Percentiles rank a stretch among this genome's conserved stretches.
These are phyloP conservation scores for Hypotaenidia philippensis DNA, from an alignment of 2,797 vertebrate species.

Conservation along the genomic window DNA sequence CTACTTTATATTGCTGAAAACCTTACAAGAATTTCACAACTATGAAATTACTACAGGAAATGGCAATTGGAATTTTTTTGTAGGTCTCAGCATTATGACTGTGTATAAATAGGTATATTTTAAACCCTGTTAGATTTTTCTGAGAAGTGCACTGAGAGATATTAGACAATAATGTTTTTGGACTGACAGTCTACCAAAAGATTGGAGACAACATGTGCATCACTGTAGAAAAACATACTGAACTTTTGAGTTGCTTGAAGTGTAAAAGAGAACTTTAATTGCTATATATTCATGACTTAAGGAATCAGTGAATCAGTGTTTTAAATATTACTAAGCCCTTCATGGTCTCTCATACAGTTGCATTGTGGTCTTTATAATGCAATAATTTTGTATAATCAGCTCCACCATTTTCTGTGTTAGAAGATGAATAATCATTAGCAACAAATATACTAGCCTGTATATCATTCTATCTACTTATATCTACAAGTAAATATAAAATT, in stretches of 20 bases:
- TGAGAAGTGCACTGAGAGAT: not conserved
- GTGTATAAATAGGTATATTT: not conserved
- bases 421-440: not conserved
- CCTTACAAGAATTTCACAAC: not conserved
- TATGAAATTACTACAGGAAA: not conserved
- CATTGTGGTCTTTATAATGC: not conserved
- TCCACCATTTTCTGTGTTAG: not conserved
- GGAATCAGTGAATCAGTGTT: not conserved
- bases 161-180: not conserved
- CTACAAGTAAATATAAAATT: not conserved
- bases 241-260: not conserved
- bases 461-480: not conserved
- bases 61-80: not conserved
- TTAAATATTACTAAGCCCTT: not conserved
- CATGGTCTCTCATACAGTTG: not conserved
- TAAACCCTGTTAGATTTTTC: not conserved
- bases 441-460: not conserved
- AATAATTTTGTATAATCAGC: not conserved
- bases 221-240: not conserved
- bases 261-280: not conserved
- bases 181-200: not conserved
- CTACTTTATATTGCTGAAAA: not conserved
- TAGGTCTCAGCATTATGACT: not conserved
- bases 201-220: not conserved
- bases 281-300: not conserved